Conservation (phyloP, 2,113 vertebrate genomes). For the Nycticryphes semicollaris region DNA sequence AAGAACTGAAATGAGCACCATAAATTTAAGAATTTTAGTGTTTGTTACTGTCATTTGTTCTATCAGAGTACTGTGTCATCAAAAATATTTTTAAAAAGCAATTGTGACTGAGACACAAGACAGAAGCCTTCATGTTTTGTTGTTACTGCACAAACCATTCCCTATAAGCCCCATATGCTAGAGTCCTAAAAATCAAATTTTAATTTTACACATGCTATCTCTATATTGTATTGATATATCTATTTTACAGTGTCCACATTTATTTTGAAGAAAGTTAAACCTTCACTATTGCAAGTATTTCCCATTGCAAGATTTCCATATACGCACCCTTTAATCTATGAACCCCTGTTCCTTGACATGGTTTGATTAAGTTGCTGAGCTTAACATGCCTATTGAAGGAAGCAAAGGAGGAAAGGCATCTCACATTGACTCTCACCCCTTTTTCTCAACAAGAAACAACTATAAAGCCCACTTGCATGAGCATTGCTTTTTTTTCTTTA, state of each 20-base stretch:
- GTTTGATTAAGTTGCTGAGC: background rate
- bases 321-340: fast-evolving
- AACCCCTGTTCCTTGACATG: background rate
- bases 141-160: background rate
- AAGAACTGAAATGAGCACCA: background rate
- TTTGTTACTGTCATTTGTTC: background rate
- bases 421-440: background rate
- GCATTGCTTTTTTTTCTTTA: background rate
- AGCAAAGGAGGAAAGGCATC: background rate
- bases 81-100: background rate
- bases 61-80: background rate
- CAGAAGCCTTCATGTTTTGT: background rate
- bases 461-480: background rate
- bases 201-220: background rate
- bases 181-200: background rate
- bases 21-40: background rate
- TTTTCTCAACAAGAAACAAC: background rate
- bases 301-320: background rate
- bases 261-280: background rate
- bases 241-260: background rate
- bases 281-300: background rate
- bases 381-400: background rate
- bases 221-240: background rate
- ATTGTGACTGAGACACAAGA: background rate
- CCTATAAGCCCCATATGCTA: background rate